Evolutionary conservation across 2,888 invertebrate genomes (phyloP).

Genomic region (Dysmachus trigonus): DNA sequence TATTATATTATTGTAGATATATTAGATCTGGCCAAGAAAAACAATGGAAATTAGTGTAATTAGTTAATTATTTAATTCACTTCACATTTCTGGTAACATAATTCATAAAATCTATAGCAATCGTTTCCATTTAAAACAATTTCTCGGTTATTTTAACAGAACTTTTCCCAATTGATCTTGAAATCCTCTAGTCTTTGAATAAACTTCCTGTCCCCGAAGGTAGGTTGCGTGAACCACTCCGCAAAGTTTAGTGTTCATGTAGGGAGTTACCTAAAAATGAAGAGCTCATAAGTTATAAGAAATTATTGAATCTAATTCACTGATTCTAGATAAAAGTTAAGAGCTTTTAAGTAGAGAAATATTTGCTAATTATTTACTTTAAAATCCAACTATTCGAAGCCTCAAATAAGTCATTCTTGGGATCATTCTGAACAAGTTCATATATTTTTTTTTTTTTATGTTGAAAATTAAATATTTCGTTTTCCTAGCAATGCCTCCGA

Average conservation of each 20-base stretch:
- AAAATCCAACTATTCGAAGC: no score
- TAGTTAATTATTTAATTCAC: neutral
- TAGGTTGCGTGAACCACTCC: constrained; percentile 71
- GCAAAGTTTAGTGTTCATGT: constrained; percentile 67
- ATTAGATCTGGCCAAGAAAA: no score
- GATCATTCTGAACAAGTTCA: no score
- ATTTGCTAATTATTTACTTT: no score
- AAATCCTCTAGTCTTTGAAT: constrained; percentile 53
- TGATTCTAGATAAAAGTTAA: no score
- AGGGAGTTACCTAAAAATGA: constrained; percentile 69
- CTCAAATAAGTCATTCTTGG: no score
- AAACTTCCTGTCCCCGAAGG: constrained; percentile 70
- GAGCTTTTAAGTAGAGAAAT: no score
- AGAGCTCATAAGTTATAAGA: neutral
- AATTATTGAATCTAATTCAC: neutral
- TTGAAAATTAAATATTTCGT: no score
- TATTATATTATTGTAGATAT: no score
- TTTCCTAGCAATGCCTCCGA: no score
- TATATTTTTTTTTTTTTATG: no score
- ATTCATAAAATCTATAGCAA: neutral
- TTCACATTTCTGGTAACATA: neutral
- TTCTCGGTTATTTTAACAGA: neutral
- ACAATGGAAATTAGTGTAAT: no score
- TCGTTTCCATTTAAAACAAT: neutral
- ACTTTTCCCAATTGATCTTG: constrained; percentile 48